A percentile compares a stretch with the other conserved stretches of the same genome.
phyloP scores from a whole-genome alignment of 2,888 invertebrate species.

The Coleophora deauratella region DNA sequence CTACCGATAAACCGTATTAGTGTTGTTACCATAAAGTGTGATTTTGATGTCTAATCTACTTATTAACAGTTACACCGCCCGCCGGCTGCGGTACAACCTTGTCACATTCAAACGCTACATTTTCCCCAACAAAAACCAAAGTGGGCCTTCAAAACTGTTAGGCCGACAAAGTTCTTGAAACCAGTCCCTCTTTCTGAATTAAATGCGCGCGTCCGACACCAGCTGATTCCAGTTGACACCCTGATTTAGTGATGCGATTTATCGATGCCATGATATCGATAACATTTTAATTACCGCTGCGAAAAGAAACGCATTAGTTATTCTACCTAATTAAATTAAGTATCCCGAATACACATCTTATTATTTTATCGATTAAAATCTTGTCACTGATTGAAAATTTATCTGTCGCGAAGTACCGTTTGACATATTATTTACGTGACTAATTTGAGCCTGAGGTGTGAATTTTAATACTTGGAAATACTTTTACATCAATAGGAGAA shows the following conservation, averaged over 20 bases:
- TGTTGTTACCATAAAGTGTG: slow-evolving; percentile 59
- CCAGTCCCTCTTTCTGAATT: slow-evolving; percentile 60
- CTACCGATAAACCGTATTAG: slow-evolving; percentile 57
- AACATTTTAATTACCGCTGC: background rate
- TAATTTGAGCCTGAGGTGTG: no score
- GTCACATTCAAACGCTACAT: slow-evolving; percentile 35
- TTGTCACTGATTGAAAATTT: no score
- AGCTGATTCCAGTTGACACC: slow-evolving; percentile 64
- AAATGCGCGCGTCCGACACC: slow-evolving; percentile 60
- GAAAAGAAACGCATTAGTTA: background rate
- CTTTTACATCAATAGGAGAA: no score
- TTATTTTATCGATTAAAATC: no score
- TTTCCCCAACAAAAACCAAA: slow-evolving; percentile 15
- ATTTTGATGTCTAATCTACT: slow-evolving; percentile 70
- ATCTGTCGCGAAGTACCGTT: no score
- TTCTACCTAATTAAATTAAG: no score
- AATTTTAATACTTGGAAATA: no score
- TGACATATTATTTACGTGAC: no score
- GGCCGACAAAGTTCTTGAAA: slow-evolving; percentile 50
- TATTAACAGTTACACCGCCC: slow-evolving; percentile 64
- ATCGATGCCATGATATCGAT: slow-evolving; percentile 19
- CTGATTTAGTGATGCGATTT: slow-evolving; percentile 41
- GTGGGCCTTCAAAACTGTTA: slow-evolving; percentile 43
- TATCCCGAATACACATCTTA: no score
- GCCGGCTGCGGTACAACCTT: slow-evolving; percentile 50